These are phyloP conservation scores for Dendrocincla fuliginosa DNA, from an alignment of 2,797 vertebrate genomes.

Conservation along the genomic window DNA sequence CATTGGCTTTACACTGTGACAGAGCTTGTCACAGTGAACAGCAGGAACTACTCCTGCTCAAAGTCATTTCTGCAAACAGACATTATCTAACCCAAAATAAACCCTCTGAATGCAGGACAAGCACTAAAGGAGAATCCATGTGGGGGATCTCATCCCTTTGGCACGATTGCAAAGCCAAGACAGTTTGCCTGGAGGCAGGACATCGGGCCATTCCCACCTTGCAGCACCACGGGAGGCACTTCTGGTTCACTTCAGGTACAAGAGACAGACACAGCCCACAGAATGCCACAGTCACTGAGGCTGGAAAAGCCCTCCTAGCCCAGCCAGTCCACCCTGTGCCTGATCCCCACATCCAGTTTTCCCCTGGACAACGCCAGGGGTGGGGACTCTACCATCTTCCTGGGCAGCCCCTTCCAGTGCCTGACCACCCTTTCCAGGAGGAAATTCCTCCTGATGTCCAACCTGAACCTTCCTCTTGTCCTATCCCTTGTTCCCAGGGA, in stretches of 20 bases:
- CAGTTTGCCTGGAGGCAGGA: not conserved
- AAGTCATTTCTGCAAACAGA: not conserved
- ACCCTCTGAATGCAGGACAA: not conserved
- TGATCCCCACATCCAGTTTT: rapidly evolving
- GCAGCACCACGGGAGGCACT: not conserved
- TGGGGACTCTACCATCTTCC: not conserved
- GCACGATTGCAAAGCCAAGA: not conserved
- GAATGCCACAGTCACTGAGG: not conserved
- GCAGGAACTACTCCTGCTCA: not conserved
- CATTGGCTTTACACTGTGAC: not conserved
- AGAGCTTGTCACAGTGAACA: not conserved
- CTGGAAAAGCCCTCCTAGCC: not conserved
- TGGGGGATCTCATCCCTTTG: not conserved
- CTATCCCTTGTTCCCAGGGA: not conserved
- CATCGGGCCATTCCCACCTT: rapidly evolving
- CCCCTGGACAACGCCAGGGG: not conserved
- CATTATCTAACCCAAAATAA: not conserved
- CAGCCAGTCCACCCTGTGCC: rapidly evolving
- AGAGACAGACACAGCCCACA: not conserved
- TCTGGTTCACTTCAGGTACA: not conserved
- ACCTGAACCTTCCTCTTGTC: rapidly evolving
- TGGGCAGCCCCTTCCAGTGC: not conserved
- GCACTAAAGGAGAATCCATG: not conserved
- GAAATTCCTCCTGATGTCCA: not conserved
- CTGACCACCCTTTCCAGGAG: rapidly evolving